Conservation (phyloP, 2,113 vertebrate genomes). For the Amia ocellicauda region DNA sequence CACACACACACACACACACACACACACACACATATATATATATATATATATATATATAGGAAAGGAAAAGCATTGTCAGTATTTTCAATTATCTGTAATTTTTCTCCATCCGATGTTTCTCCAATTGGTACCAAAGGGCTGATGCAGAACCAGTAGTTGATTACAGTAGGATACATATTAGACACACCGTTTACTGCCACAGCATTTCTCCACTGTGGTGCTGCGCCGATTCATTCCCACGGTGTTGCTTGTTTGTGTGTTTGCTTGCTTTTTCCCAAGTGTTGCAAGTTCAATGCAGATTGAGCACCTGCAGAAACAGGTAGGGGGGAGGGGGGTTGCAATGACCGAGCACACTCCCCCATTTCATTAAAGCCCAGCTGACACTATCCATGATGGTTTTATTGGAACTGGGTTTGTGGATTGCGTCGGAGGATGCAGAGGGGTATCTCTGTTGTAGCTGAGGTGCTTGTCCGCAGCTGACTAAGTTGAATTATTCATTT, state of each 20-base stretch:
- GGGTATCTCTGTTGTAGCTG: conserved; percentile 14
- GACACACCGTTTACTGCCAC: not conserved
- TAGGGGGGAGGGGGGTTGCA: conserved; percentile 45
- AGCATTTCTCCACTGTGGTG: not conserved
- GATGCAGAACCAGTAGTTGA: conserved; percentile 8
- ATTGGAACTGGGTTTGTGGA: conserved; percentile 14
- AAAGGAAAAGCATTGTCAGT: too few relatives aligned
- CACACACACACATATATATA: too few relatives aligned
- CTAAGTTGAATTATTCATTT: conserved; percentile 44
- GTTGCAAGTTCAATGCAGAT: conserved; percentile 56
- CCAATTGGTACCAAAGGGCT: conserved; percentile 6
- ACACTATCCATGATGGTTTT: conserved; percentile 16
- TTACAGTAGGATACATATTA: conserved; percentile 3
- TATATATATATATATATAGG: too few relatives aligned
- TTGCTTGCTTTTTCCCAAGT: conserved; percentile 21
- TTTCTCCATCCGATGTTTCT: conserved; percentile 12
- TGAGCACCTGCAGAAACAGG: conserved; percentile 42
- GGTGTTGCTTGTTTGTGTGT: conserved; percentile 5
- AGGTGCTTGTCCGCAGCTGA: conserved; percentile 28
- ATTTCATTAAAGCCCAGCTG: not conserved
- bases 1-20: too few relatives aligned
- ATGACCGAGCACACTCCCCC: conserved; percentile 25
- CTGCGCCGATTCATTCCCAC: conserved; percentile 7
- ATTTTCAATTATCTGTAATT: too few relatives aligned
- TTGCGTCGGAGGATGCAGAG: conserved; percentile 24